Conservation (phyloP, 64 coral and sea anemone genomes). For the Montipora sp. region DNA sequence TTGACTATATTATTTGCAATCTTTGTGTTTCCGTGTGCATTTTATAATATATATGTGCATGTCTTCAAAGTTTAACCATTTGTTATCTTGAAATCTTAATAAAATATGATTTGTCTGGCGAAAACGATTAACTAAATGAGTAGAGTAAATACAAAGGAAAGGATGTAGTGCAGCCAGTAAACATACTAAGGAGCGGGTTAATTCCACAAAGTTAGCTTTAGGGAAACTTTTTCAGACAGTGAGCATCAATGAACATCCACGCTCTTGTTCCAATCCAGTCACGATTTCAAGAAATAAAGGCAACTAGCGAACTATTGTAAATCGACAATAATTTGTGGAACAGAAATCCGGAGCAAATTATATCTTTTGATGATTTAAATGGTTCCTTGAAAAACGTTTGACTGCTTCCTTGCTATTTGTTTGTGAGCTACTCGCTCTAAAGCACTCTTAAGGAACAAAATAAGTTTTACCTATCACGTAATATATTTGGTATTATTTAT, state of each 20-base stretch:
- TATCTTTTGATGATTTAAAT: too few relatives aligned
- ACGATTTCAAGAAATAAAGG: too few relatives aligned
- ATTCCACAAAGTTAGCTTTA: neutral
- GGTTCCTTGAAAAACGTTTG: neutral
- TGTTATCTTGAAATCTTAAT: slow-evolving; percentile 6
- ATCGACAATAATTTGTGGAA: neutral
- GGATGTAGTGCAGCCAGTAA: neutral
- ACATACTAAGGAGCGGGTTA: too few relatives aligned
- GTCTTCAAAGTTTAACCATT: too few relatives aligned
- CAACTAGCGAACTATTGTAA: neutral
- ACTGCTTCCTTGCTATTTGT: neutral
- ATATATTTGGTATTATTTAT: neutral
- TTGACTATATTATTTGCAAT: too few relatives aligned
- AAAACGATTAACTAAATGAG: neutral
- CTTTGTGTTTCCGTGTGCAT: neutral
- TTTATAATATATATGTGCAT: too few relatives aligned
- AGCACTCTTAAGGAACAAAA: neutral
- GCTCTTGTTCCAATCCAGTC: too few relatives aligned
- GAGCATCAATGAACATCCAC: too few relatives aligned
- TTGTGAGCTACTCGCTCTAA: neutral
- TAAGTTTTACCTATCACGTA: neutral
- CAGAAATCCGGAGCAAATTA: too few relatives aligned
- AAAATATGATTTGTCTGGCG: slow-evolving; percentile 21
- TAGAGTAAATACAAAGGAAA: neutral
- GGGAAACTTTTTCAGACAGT: neutral